Evolutionary conservation across 2,797 vertebrate genomes (phyloP).

Genomic region (Anguilla pacifica): DNA sequence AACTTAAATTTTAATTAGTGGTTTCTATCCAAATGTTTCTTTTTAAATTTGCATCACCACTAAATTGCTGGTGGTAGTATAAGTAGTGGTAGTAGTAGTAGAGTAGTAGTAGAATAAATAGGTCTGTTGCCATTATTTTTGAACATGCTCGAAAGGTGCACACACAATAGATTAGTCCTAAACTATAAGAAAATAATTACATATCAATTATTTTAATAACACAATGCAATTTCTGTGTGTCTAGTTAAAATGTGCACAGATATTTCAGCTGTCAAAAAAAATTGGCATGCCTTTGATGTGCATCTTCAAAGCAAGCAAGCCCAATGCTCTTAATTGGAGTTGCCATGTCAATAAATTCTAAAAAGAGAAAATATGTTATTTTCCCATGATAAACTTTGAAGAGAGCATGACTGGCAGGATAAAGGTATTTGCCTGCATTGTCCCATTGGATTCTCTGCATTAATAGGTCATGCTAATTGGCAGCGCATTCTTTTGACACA

Average conservation of each 20-base stretch:
- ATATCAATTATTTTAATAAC: not conserved
- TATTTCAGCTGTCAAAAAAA: not conserved
- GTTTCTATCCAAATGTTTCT: not conserved
- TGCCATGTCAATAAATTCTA: constrained; percentile 56
- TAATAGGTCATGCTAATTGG: constrained; percentile 16
- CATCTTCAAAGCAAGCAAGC: constrained; percentile 34
- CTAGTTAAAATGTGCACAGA: not conserved
- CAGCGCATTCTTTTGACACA: constrained; percentile 6
- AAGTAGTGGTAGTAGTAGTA: not conserved
- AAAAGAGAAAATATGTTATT: constrained; percentile 49
- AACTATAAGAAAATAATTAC: not conserved
- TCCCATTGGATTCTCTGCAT: not conserved
- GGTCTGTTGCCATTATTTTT: no score
- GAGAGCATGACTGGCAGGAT: not conserved
- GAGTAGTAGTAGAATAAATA: no score
- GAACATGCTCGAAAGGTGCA: not conserved
- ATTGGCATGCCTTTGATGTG: not conserved
- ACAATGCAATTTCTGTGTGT: no score
- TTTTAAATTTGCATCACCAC: not conserved
- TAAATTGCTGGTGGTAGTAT: not conserved
- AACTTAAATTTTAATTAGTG: no score
- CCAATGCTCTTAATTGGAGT: constrained; percentile 61
- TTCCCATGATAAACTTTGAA: constrained; percentile 59
- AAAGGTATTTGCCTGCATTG: not conserved
- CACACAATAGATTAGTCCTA: not conserved